Evolutionary conservation across 2,113 vertebrate species (phyloP).

Genomic region (Chloroceryle aenea): DNA sequence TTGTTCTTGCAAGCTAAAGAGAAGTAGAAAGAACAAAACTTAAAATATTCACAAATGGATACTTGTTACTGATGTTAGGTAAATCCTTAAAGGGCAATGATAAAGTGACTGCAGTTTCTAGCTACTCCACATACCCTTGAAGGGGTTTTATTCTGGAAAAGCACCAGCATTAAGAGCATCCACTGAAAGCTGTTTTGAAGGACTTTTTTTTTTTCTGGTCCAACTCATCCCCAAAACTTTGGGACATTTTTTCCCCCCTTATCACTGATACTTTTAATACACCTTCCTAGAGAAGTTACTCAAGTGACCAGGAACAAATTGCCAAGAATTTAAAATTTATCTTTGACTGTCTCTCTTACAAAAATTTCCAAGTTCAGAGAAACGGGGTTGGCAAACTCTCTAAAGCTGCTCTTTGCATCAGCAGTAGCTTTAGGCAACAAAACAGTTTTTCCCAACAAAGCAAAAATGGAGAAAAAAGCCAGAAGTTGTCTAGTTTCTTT

Average conservation of each 20-base stretch:
- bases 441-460: slow-evolving; percentile 28
- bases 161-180: background rate
- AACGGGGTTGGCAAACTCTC: background rate
- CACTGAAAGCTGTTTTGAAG: background rate
- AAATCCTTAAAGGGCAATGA: background rate
- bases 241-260: background rate
- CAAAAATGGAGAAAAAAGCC: slow-evolving; percentile 19
- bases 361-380: background rate
- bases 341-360: background rate
- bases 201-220: no score
- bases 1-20: background rate
- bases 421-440: slow-evolving; percentile 18
- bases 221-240: background rate
- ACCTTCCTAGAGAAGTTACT: background rate
- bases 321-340: background rate
- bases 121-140: background rate
- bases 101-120: background rate
- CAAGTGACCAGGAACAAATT: background rate
- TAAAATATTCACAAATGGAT: background rate
- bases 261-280: background rate
- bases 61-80: no score
- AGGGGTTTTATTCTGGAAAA: background rate
- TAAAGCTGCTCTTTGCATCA: background rate
- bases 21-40: background rate
- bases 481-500: slow-evolving; percentile 21